phyloP scores from a whole-genome alignment of 64 coral and sea anemone genomes.

The Orbicella faveolata region DNA sequence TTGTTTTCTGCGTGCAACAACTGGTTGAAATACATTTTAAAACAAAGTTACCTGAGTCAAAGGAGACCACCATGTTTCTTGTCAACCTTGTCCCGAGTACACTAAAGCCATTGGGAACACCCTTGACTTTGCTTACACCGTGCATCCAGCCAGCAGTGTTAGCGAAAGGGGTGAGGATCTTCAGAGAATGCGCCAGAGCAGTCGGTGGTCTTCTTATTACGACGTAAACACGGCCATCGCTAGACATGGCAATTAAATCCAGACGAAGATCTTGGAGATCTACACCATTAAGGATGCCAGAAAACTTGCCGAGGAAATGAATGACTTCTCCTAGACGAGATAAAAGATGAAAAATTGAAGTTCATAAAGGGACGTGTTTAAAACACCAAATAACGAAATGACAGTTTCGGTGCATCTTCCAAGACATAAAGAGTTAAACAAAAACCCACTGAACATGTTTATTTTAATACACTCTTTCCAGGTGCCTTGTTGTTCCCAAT shows the following conservation, averaged over 20 bases:
- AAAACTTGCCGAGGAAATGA: constrained; percentile 63
- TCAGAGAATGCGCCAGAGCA: constrained; percentile 34
- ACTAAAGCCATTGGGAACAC: constrained; percentile 43
- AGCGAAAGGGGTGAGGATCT: constrained; percentile 67
- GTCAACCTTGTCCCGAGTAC: constrained; percentile 62
- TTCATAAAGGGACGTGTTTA: background rate
- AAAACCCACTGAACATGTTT: too few relatives aligned
- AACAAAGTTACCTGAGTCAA: constrained; percentile 67
- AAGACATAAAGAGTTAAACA: too few relatives aligned
- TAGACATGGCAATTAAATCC: constrained; percentile 58
- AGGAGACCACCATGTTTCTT: constrained; percentile 58
- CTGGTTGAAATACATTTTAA: too few relatives aligned
- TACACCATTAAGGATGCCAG: constrained; percentile 52
- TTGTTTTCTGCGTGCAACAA: too few relatives aligned
- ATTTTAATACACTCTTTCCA: too few relatives aligned
- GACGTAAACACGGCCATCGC: constrained; percentile 72
- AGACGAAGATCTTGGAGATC: constrained; percentile 2
- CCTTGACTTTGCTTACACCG: constrained; percentile 37
- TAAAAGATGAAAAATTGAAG: background rate
- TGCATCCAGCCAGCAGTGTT: constrained; percentile 70
- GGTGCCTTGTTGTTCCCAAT: too few relatives aligned
- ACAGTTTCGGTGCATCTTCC: too few relatives aligned
- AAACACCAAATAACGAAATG: too few relatives aligned
- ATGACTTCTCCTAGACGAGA: constrained; percentile 40
- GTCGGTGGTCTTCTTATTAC: constrained; percentile 56